Evolutionary conservation across 2,888 invertebrate genomes (phyloP), one percentile per base, ranked within the genome.

Genomic region (Metopia argyrocephala): DNA sequence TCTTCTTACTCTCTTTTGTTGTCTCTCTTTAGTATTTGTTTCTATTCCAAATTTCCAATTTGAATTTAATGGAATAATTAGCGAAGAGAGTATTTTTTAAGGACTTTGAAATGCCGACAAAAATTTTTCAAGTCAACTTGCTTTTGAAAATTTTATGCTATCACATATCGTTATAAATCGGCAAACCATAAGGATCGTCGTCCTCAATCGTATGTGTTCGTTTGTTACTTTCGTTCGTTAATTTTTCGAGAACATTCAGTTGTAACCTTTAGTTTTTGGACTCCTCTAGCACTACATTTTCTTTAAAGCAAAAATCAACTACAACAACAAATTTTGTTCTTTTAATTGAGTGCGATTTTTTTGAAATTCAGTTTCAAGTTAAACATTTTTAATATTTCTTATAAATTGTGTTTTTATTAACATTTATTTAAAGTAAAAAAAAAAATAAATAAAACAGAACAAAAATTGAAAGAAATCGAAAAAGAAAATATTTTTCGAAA

Each of bases 181-280:
- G 83, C 85, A 85, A 84, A 79, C 85, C 84, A 83, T 83, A 84
- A 84, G 84, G 85, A 85, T 85, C 84, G 83, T 83, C 82, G 83
- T 82, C 78, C 82, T 86, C 85, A 88, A 86, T 88, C 87, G 89
- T 88, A 86, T 88, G 88, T 86, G 89, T 89, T 89, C 89, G 88
- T 89, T 88, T 89, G 88, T 88, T 89, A 88, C 89, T 88, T 88
- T 88, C 88, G 88, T 88, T 88, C 89, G 88, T 89, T 88, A 79
- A 84, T 85, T 88, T 89, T 89, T 89, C 88, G 88, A 88, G 88
- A 89, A 88, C 87, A 88, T 88, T 88, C 88, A 89, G 89, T 88
- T 88, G 86, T 89, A 87, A 89, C 78, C 81, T 81, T 81, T 81
- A 81, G 81, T 81, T 81, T 81, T 88, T 88, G 87, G 88, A 86